Evolutionary conservation across 2,113 vertebrate genomes (phyloP), one percentile per base, ranked within the genome.

Genomic region (Nyctibius bracteatus): DNA sequence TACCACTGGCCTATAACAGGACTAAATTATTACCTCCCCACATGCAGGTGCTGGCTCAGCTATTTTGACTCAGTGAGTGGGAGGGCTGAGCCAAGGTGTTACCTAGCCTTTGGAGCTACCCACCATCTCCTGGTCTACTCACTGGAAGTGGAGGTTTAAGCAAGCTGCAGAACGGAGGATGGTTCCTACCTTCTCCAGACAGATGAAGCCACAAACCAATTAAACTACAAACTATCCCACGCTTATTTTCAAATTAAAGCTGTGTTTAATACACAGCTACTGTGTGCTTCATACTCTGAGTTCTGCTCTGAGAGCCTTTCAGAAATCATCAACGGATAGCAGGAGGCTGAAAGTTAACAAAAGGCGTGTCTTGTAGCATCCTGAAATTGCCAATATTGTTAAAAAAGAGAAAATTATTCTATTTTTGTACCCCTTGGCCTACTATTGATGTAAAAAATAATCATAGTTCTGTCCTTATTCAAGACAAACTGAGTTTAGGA

Each of bases 71-170:
- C 65, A 49, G 31, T 0, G 18, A 14, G 94, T 94, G 67, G 94
- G 88, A 94, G 70, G 54, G 41, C 44, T 75, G 49, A 94, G 91
- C 77, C 70, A 73, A 89, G 83, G 92, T 92, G 94, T 75, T 87
- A 92, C 65, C 96, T 49, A 90, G 86, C 65, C 75, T 61, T 23
- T 68, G 71, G 65, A 93, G 71, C 86, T 61, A 62, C 86, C 88
- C 92, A 96, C 83, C 65, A 52, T 15, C 95, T 89, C 70, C 88
- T 59, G 46, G 33, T 12, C 68, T 73, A 9, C 82, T 84, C 66
- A 0, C 24, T 19, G 51, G 41, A 24, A 82, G 33, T 2, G 47
- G 65, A 23, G 72, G 68, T 59, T 86, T 82, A 54, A 70, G 59
- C 72, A 81, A 87, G 86, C 88, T 89, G 86, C 65, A 43, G 30